These are phyloP conservation scores for Salpingus planirostris DNA, from an alignment of 2,888 invertebrate genomes.

Conservation along the genomic window DNA sequence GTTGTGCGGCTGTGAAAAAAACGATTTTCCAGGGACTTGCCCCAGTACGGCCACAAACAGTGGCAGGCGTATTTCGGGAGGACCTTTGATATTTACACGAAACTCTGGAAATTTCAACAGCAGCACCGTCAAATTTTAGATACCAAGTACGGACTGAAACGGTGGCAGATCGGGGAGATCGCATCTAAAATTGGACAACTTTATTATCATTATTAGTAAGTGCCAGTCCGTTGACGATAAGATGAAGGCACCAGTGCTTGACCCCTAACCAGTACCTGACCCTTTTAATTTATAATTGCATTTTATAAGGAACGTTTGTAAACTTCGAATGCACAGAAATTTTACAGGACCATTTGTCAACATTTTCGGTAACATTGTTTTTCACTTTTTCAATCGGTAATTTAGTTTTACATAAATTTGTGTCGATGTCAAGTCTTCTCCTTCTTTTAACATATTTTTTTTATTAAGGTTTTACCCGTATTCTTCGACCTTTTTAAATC, in stretches of 20 bases:
- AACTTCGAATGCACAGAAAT: no score
- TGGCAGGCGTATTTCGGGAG: constrained; percentile 97
- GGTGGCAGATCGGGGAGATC: constrained; percentile 98
- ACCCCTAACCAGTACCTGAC: neutral
- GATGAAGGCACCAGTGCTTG: constrained; percentile 1
- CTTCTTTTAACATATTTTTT: no score
- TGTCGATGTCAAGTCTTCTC: no score
- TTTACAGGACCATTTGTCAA: no score
- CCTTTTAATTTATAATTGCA: no score
- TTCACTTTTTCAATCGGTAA: no score
- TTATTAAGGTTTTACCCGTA: no score
- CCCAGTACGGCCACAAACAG: constrained; percentile 94
- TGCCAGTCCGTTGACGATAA: constrained; percentile 22
- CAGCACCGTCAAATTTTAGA: constrained; percentile 88
- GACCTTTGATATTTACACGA: constrained; percentile 95
- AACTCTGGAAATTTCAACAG: constrained; percentile 97
- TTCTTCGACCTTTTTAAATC: no score
- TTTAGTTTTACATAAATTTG: no score
- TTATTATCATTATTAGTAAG: constrained; percentile 97
- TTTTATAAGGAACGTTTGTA: no score
- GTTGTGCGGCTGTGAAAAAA: neutral
- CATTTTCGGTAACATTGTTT: no score
- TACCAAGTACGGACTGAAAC: constrained; percentile 85
- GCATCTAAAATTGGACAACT: constrained; percentile 98
- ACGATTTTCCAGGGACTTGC: constrained; percentile 67